phyloP scores from a whole-genome alignment of 2,797 vertebrate species.

The Pseudochromis fuscus region DNA sequence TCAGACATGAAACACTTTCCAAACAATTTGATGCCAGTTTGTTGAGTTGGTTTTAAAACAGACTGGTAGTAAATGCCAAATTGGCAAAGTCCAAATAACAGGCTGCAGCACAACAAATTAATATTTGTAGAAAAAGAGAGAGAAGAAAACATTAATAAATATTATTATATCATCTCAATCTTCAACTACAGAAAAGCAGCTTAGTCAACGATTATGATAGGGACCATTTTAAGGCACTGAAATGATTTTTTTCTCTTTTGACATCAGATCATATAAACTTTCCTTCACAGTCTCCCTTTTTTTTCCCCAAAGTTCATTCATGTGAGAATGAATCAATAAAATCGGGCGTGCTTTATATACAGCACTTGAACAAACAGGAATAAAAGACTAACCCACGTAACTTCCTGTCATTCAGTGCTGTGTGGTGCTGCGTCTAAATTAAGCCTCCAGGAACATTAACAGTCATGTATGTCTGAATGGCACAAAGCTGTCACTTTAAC shows the following conservation, averaged over 20 bases:
- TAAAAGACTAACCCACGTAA: background rate
- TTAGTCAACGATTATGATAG: background rate
- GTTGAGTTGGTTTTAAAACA: background rate
- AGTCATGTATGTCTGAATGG: background rate
- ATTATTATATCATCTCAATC: background rate
- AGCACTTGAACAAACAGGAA: background rate
- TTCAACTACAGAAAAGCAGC: background rate
- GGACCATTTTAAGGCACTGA: background rate
- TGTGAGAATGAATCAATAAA: background rate
- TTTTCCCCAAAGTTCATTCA: background rate
- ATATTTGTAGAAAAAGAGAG: background rate
- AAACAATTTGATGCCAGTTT: background rate
- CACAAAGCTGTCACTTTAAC: background rate
- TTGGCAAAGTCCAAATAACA: background rate
- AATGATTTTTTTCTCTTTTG: no score
- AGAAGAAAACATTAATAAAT: background rate
- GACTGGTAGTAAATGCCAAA: background rate
- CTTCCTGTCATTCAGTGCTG: no score
- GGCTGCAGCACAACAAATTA: background rate
- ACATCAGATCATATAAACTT: no score
- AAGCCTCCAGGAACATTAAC: background rate
- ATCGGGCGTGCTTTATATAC: background rate
- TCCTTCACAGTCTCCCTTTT: no score
- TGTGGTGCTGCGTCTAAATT: background rate
- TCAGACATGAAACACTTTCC: constrained; percentile 4